phyloP scores from a whole-genome alignment of 2,797 vertebrate genomes.

The Rhinatrema bivittatum region DNA sequence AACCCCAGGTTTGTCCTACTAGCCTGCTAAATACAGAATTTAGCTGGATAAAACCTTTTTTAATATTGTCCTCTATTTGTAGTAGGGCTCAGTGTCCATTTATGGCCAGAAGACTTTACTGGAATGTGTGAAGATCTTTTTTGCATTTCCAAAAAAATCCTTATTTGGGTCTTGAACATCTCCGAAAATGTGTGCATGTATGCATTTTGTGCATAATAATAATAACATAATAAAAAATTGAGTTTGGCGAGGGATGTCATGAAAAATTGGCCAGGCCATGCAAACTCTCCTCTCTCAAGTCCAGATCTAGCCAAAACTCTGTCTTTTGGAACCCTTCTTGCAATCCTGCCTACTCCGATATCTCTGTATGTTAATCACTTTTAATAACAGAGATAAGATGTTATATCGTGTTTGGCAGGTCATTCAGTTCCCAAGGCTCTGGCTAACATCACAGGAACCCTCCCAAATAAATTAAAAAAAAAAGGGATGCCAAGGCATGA shows the following conservation, averaged over 20 bases:
- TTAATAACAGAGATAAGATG: background rate
- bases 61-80: too few relatives aligned
- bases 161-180: too few relatives aligned
- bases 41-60: too few relatives aligned
- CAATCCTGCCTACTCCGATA: rapidly evolving
- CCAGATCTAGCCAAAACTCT: slow-evolving; percentile 6
- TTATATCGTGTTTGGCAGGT: background rate
- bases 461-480: slow-evolving; percentile 14
- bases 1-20: too few relatives aligned
- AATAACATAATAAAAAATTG: background rate
- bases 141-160: too few relatives aligned
- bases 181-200: background rate
- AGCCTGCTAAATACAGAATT: too few relatives aligned
- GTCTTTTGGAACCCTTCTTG: background rate
- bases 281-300: slow-evolving; percentile 5
- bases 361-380: background rate
- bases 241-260: background rate
- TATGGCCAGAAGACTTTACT: background rate
- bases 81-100: slow-evolving; percentile 1
- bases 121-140: too few relatives aligned
- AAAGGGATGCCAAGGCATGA: background rate
- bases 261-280: slow-evolving; percentile 1
- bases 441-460: background rate
- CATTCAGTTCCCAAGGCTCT: background rate
- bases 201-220: background rate